Base-by-base conservation (phyloP, 2,797 vertebrate species). In the Micrastur ruficollis region DNA sequence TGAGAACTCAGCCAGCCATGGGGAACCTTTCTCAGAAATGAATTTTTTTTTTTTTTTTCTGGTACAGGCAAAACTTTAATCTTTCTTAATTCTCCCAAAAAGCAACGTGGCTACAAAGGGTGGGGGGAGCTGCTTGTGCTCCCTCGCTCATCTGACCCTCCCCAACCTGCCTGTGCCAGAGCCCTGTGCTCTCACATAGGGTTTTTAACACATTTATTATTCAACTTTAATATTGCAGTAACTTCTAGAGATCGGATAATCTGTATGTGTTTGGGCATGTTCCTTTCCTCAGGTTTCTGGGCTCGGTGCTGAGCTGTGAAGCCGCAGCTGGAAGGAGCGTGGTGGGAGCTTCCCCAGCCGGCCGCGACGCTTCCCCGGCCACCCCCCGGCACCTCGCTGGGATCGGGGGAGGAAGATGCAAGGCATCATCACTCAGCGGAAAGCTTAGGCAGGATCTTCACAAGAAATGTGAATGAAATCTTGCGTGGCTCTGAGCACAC, bases 261-360 rank as follows among this genome's bases (percentile, higher is more conserved):
- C n/a, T 5, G 0, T 3, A 1, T 11, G 31, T 79, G 75, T 9
- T 29, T 81, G 31, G 75, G 23, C 23, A 1, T 74, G 26, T 82
- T 32, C 66, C 23, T 89, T n/a, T 80, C 88, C 61, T 23, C 94
- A 98, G 98, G 85, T 70, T 98, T 98, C 92, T 83, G 46, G 3
- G 70, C 86, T 32, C 68, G 58, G 81, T 26, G 61, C 29, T 93
- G 90, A 97, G 46, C 42, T 68, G 76, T 47, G 84, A 40, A 50
- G 86, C 71, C 14, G 31, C 75, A 32, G 40, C 55, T n/a, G 26
- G 47, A 58, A 90, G 56, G 38, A 79, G 66, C 38, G 50, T 3
- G 13, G 27, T 16, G 82, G 96, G 90, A 82, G 40, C n/a, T 86
- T 80, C 40, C 76, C 80, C 31, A 1, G 8, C 61, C 71, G 32